phyloP scores from a whole-genome alignment of 2,113 vertebrate genomes.

The Platichthys stellatus region DNA sequence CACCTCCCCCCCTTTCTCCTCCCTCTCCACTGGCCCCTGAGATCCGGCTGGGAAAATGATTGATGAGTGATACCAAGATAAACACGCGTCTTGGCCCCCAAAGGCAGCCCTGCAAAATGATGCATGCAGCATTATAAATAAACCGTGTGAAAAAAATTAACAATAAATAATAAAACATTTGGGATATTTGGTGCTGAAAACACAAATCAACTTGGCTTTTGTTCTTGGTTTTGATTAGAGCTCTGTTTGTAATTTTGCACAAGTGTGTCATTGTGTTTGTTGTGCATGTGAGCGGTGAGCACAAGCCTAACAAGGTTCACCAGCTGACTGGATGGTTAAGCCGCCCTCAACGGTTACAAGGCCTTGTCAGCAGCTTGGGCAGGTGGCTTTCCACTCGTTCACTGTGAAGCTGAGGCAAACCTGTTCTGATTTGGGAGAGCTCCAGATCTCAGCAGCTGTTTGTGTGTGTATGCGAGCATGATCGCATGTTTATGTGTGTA shows the following conservation, averaged over 20 bases:
- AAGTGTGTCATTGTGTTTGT: constrained; percentile 5
- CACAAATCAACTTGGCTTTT: constrained; percentile 36
- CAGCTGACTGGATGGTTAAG: constrained; percentile 73
- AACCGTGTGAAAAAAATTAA: constrained; percentile 57
- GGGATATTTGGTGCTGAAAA: constrained; percentile 22
- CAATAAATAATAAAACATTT: constrained; percentile 67
- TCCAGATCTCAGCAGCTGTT: constrained; percentile 74
- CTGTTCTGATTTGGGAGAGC: constrained; percentile 68
- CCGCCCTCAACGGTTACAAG: constrained; percentile 49
- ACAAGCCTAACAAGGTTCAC: constrained; percentile 71
- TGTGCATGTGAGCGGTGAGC: constrained; percentile 39
- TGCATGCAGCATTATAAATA: constrained; percentile 79
- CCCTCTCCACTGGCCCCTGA: constrained; percentile 73
- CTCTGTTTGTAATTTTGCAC: constrained; percentile 9
- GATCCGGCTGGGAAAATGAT: constrained; percentile 78
- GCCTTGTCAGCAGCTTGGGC: constrained; percentile 56
- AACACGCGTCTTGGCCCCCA: constrained; percentile 74
- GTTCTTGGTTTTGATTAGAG: constrained; percentile 50
- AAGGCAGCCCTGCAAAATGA: constrained; percentile 79
- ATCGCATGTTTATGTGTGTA: neutral
- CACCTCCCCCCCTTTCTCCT: constrained; percentile 43
- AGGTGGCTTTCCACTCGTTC: constrained; percentile 64
- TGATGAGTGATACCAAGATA: constrained; percentile 85
- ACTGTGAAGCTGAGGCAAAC: constrained; percentile 53
- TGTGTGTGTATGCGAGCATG: constrained; percentile 17